Base-by-base conservation (phyloP, 2,888 invertebrate species). In the Apodemia zela region DNA sequence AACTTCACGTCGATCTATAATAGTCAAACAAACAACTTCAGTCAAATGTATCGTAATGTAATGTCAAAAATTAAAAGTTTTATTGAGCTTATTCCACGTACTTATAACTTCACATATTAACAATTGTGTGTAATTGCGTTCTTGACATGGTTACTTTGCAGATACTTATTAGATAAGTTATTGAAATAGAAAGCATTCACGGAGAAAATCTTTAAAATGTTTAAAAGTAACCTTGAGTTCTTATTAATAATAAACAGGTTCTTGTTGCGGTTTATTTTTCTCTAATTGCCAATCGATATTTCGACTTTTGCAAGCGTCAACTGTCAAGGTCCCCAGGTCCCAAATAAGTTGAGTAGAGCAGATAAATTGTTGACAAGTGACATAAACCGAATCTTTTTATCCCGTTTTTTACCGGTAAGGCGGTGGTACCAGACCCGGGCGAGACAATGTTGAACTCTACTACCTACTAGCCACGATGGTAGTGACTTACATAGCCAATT, bases 201-300 rank as follows among this genome's bases (percentile, higher is more conserved):
- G 15, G 4, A 15, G 42, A 42, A 17, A 47, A 17, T 42, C 6
- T 17, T 47, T n/a, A 8, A 47, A 8, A 47, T 47, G 8, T 47
- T 47, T 47, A 17, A 47, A n/a, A 47, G 2, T 47, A 47, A 47
- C 45, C 45, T 47, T 47, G 45, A 47, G 17, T 17, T 17, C n/a
- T 47, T 47, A 15, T 45, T 6, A 45, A 6, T 45, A 45, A 45
- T 45, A 45, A 45, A 45, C 45, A n/a, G 45, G 45, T 45, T 45
- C n/a, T 45, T 45, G 11, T n/a, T n/a, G n/a, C n/a, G n/a, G 45
- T 45, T 45, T n/a, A 45, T 45, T 45, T 42, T 45, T 45, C 45
- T 45, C n/a, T 45, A n/a, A n/a, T n/a, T n/a, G n/a, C 45, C 15
- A 45, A 10, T 45, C 45, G 6, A 45, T 45, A 45, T 45, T 45